A percentile compares a stretch with the other conserved stretches of the same genome.
Evolutionary conservation across 2,113 vertebrate genomes (phyloP).

Genomic region (Capricornis sumatraensis): DNA sequence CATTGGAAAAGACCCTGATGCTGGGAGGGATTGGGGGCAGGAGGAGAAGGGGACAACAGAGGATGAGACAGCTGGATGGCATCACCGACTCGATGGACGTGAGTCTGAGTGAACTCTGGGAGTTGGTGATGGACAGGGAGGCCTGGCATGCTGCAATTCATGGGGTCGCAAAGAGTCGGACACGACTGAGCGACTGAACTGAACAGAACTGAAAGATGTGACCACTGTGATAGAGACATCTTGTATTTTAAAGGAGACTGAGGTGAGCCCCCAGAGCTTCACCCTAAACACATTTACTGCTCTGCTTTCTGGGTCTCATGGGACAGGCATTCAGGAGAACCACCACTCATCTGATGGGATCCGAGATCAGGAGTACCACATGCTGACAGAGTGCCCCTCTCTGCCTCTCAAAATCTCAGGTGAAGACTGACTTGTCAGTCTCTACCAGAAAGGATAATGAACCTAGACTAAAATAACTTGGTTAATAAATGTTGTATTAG

Average conservation of each 20-base stretch:
- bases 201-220: neutral
- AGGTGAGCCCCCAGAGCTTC: neutral
- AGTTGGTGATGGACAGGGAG: no score
- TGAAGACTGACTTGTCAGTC: neutral
- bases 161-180: no score
- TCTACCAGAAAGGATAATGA: neutral
- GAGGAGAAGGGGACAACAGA: no score
- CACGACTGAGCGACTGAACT: accelerated
- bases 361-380: neutral
- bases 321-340: neutral
- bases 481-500: neutral
- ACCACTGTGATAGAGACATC: neutral
- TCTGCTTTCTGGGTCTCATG: neutral
- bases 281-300: neutral
- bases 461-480: neutral
- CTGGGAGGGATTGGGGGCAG: no score
- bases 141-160: no score
- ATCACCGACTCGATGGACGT: no score
- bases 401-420: neutral
- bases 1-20: no score
- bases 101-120: no score
- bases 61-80: no score
- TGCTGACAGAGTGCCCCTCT: neutral
- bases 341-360: neutral
- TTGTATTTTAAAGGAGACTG: neutral